Evolutionary conservation across 2,797 vertebrate genomes (phyloP).

Genomic region (Diglossa cyanea): DNA sequence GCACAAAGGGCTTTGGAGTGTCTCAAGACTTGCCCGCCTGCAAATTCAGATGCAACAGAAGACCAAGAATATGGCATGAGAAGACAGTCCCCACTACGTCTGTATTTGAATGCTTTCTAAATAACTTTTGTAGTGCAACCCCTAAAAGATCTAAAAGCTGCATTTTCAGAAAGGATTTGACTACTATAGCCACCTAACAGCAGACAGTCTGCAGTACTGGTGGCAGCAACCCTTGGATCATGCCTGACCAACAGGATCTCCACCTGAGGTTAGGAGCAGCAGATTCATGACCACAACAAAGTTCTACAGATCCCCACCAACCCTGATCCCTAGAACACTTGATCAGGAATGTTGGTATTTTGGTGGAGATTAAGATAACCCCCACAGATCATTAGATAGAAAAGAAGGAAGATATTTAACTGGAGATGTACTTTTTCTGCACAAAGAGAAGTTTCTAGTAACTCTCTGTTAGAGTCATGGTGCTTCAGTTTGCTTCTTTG

Average conservation of each 20-base stretch:
- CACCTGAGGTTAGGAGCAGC: not conserved
- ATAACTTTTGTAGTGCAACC: not conserved
- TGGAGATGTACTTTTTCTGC: not conserved
- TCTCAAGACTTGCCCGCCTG: not conserved
- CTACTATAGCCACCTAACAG: not conserved
- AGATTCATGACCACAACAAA: not conserved
- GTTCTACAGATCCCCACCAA: not conserved
- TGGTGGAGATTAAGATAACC: not conserved
- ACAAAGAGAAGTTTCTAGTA: constrained; percentile 36
- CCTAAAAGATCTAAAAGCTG: not conserved
- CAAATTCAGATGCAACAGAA: not conserved
- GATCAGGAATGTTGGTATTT: not conserved
- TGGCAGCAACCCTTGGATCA: fast-evolving
- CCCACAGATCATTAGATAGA: not conserved
- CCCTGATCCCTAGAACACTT: not conserved
- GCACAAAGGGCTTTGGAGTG: not conserved
- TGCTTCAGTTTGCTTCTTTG: constrained; percentile 28
- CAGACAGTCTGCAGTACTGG: not conserved
- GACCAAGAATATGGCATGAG: not conserved
- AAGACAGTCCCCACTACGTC: not conserved
- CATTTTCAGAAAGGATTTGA: not conserved
- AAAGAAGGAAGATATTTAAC: not conserved
- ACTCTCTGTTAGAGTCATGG: not conserved
- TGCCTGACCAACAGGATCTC: not conserved
- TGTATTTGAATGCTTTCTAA: not conserved